Percentiles rank a stretch among this genome's conserved stretches.
phyloP scores from a whole-genome alignment of 2,797 vertebrate genomes.

The Erethizon dorsatum region DNA sequence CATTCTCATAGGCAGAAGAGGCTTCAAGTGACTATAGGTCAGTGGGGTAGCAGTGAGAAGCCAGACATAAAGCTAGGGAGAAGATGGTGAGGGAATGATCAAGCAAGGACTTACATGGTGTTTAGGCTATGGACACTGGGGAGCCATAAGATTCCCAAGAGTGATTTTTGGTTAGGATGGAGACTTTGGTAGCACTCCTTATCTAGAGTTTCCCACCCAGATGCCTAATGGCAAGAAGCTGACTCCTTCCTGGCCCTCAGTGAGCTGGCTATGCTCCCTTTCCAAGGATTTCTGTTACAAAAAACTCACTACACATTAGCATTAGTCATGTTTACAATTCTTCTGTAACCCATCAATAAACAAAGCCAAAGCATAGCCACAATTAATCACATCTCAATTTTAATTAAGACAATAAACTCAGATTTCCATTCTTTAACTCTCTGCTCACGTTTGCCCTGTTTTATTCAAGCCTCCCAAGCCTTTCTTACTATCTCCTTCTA shows the following conservation, averaged over 20 bases:
- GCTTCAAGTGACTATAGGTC: slow-evolving; percentile 7
- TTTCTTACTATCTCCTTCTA: slow-evolving; percentile 8
- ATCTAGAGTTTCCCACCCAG: not conserved
- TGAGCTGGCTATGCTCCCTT: not conserved
- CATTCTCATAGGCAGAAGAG: not conserved
- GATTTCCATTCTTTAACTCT: slow-evolving; percentile 46
- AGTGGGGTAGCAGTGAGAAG: not conserved
- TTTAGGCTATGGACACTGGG: not conserved
- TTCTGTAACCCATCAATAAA: slow-evolving; percentile 38
- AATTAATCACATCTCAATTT: slow-evolving; percentile 59
- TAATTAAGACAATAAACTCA: slow-evolving; percentile 46
- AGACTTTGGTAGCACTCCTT: not conserved
- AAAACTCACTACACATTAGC: slow-evolving; percentile 29
- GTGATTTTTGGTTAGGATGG: not conserved
- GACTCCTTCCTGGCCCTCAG: not conserved
- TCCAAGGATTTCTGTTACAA: slow-evolving; percentile 26
- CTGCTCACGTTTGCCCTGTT: not conserved
- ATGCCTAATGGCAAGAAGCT: not conserved
- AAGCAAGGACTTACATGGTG: not conserved
- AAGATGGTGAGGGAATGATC: not conserved
- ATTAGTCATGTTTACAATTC: slow-evolving; percentile 53
- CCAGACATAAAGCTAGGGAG: not conserved
- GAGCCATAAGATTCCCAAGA: not conserved
- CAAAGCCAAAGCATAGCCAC: slow-evolving; percentile 8
- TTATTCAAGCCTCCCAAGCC: not conserved